Evolutionary conservation across 2,797 vertebrate genomes (phyloP).

Genomic region (Hoplostethus atlanticus): DNA sequence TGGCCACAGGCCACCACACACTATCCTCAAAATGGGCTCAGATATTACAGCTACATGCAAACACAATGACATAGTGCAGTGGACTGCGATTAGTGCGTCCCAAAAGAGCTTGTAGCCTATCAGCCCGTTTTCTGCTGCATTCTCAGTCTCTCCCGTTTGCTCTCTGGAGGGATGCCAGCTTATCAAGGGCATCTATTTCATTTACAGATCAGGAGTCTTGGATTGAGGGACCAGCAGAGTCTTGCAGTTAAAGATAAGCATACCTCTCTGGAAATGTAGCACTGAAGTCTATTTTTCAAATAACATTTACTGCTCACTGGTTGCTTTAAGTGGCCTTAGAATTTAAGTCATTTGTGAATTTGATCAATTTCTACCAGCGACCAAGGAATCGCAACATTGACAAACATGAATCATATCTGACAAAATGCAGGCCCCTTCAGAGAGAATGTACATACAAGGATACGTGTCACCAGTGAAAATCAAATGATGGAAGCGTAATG

Average conservation of each 20-base stretch:
- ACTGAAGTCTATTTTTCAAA: not conserved
- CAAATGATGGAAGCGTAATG: too few species aligned
- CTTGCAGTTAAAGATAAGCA: conserved; percentile 35
- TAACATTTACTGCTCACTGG: not conserved
- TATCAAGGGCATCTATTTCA: conserved; percentile 16
- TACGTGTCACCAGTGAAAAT: too few species aligned
- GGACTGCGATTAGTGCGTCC: not conserved
- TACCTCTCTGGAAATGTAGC: conserved; percentile 29
- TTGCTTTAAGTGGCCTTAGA: not conserved
- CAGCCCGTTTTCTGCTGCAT: not conserved
- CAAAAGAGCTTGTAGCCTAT: not conserved
- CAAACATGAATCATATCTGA: too few species aligned
- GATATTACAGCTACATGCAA: conserved; percentile 30
- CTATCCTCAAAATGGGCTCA: not conserved
- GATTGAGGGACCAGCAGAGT: conserved; percentile 38
- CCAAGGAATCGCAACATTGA: not conserved
- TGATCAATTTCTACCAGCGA: too few species aligned
- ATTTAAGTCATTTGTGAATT: not conserved
- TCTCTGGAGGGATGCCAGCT: conserved; percentile 16
- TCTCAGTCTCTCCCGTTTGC: conserved; percentile 7
- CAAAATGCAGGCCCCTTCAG: too few species aligned
- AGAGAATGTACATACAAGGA: too few species aligned
- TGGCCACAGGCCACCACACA: not conserved
- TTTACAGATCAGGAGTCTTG: conserved; percentile 39
- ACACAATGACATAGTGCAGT: conserved; percentile 15